phyloP scores from a whole-genome alignment of 2,113 vertebrate genomes.

The Centropus unirufus region DNA sequence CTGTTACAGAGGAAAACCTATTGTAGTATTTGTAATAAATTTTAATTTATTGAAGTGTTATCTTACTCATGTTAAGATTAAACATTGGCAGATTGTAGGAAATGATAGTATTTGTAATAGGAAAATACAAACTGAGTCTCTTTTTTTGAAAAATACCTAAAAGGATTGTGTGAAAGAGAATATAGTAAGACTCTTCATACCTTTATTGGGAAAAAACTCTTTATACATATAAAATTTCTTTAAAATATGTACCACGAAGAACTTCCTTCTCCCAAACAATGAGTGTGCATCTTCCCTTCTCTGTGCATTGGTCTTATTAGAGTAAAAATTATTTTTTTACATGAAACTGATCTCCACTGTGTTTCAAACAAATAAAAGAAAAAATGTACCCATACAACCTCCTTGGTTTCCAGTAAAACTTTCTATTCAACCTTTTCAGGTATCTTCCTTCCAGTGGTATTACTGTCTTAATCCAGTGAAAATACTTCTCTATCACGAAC shows the following conservation, averaged over 20 bases:
- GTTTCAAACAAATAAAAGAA: not conserved
- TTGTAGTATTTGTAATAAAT: not conserved
- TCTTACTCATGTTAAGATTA: not conserved
- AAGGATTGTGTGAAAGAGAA: not conserved
- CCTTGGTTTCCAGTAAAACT: not conserved
- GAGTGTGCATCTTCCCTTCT: not conserved
- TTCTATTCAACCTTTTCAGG: not conserved
- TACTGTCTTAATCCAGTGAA: not conserved
- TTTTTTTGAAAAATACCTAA: not conserved
- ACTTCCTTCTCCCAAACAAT: not conserved
- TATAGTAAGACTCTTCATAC: not conserved
- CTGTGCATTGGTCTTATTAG: not conserved
- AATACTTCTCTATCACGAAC: not conserved
- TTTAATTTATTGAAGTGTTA: not conserved
- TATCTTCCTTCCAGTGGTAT: not conserved
- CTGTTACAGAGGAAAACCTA: not conserved
- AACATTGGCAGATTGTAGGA: not conserved
- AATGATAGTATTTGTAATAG: not conserved
- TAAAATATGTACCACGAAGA: not conserved
- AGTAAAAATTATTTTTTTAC: not conserved
- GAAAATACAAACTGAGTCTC: not conserved
- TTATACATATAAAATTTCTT: not conserved
- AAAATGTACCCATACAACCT: not conserved
- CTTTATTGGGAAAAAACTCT: not conserved
- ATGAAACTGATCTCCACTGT: not conserved